A percentile compares a stretch with the other conserved stretches of the same genome.
Conservation (phyloP, 2,888 invertebrate species). For the Archaeoteleia sp. region DNA sequence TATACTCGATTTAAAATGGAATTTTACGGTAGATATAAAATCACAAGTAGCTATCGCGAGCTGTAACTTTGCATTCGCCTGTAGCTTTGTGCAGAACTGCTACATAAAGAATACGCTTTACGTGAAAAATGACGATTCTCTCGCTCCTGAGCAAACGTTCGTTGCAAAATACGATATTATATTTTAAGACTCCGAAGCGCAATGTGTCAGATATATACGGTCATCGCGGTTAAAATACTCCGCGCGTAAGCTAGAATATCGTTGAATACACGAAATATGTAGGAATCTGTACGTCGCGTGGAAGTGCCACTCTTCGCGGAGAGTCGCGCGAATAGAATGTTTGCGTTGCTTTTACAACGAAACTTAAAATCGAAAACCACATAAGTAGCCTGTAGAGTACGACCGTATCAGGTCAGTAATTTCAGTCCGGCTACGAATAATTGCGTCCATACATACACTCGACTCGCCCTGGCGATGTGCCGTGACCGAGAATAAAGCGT, state of each 20-base stretch:
- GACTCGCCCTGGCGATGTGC: conserved; percentile 43
- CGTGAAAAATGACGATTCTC: conserved; percentile 34
- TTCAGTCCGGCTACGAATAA: conserved; percentile 46
- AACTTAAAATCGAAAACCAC: conserved; percentile 39
- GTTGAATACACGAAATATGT: conserved; percentile 32
- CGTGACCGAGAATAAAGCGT: conserved; percentile 49
- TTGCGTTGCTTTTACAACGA: conserved; percentile 17
- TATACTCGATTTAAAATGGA: too few species aligned
- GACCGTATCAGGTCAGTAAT: conserved; percentile 46
- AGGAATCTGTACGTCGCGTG: conserved; percentile 11
- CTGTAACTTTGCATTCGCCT: conserved; percentile 20
- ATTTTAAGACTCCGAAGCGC: conserved; percentile 38
- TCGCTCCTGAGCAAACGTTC: conserved; percentile 16
- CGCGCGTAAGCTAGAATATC: conserved; percentile 24
- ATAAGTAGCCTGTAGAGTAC: conserved; percentile 12
- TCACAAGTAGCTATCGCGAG: conserved; percentile 17
- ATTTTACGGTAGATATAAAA: too few species aligned
- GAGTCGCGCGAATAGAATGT: conserved; percentile 25
- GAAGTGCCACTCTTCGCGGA: conserved; percentile 15
- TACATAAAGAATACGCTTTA: conserved; percentile 31
- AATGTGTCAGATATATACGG: conserved; percentile 38
- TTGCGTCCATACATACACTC: conserved; percentile 45
- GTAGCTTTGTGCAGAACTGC: conserved; percentile 16
- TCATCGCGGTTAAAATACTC: conserved; percentile 43
- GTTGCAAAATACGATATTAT: conserved; percentile 37